Conservation (phyloP, 2,113 vertebrate species). For the Pseudorasbora parva region DNA sequence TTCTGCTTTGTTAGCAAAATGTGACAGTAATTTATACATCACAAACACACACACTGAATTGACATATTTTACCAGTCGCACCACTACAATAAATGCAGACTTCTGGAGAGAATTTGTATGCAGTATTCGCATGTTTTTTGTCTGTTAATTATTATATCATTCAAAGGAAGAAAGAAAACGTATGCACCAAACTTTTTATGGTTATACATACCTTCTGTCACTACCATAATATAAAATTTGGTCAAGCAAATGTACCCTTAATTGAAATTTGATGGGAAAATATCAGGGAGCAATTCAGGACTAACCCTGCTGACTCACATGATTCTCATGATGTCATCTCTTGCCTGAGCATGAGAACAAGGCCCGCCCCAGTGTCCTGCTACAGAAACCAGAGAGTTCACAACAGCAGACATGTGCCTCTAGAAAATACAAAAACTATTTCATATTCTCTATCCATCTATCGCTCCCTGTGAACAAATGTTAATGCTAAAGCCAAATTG, state of each 20-base stretch:
- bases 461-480: too few species aligned
- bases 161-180: background rate
- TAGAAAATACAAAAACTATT: too few species aligned
- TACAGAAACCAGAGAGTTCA: background rate
- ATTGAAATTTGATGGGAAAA: constrained; percentile 4
- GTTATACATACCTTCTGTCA: background rate
- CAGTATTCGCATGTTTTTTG: background rate
- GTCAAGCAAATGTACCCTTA: background rate
- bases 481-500: too few species aligned
- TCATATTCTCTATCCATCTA: background rate
- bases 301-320: constrained; percentile 30
- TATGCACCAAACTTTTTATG: background rate
- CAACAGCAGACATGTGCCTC: background rate
- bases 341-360: constrained; percentile 10
- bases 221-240: background rate
- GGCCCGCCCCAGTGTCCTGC: constrained; percentile 3
- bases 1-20: constrained; percentile 44
- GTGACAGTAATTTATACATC: constrained; percentile 38
- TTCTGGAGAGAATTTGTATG: background rate
- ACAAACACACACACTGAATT: constrained; percentile 21
- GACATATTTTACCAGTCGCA: constrained; percentile 19
- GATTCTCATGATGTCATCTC: constrained; percentile 44
- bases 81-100: constrained; percentile 9
- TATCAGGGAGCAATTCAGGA: background rate
- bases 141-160: background rate